phyloP scores from a whole-genome alignment of 2,888 invertebrate species.

The Perithous albicinctus region DNA sequence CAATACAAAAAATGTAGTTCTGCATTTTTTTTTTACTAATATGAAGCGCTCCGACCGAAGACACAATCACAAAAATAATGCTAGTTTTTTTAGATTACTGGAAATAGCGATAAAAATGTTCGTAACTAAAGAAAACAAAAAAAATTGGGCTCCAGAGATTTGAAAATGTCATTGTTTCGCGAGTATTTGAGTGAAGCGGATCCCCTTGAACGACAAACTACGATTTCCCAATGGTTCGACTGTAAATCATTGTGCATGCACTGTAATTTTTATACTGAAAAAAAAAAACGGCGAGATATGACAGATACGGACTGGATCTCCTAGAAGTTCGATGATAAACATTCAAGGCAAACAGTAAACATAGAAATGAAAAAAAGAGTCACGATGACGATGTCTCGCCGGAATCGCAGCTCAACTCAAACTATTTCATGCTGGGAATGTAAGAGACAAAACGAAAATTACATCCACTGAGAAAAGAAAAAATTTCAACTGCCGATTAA shows the following conservation, averaged over 20 bases:
- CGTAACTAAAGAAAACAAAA: background rate
- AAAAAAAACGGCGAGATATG: conserved; percentile 24
- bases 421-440: conserved; percentile 42
- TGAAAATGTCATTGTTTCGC: background rate
- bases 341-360: conserved; percentile 51
- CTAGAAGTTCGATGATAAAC: conserved; percentile 53
- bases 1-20: too few relatives aligned
- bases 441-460: background rate
- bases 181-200: background rate
- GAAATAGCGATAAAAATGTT: background rate
- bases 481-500: background rate
- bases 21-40: too few relatives aligned
- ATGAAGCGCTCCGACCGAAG: too few relatives aligned
- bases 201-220: conserved; percentile 18
- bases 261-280: conserved; percentile 41
- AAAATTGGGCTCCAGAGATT: background rate
- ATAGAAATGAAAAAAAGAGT: conserved; percentile 9
- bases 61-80: too few relatives aligned
- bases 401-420: conserved; percentile 34
- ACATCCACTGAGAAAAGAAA: background rate
- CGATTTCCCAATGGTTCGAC: conserved; percentile 14
- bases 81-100: background rate
- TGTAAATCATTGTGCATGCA: conserved; percentile 56
- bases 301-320: conserved; percentile 47
- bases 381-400: conserved; percentile 16